Conservation (phyloP, 2,797 vertebrate species). For the Galaxias olidus region DNA sequence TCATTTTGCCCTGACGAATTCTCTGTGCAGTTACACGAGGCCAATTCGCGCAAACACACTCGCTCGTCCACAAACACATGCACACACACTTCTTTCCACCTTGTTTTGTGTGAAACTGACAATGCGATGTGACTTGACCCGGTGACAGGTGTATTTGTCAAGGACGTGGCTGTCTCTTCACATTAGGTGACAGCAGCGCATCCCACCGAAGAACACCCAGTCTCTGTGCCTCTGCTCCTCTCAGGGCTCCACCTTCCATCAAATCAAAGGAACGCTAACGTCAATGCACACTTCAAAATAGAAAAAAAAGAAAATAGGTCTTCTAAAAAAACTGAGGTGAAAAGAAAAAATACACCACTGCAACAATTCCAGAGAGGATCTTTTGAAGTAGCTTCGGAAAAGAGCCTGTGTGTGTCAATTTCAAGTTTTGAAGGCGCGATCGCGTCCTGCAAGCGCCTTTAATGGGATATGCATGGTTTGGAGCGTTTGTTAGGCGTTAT, state of each 20-base stretch:
- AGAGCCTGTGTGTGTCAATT: conserved; percentile 74
- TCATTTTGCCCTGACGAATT: too few species aligned
- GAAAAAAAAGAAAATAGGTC: conserved; percentile 40
- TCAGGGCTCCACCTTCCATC: conserved; percentile 51
- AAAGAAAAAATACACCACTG: conserved; percentile 26
- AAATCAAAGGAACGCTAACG: conserved; percentile 22
- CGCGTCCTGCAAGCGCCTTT: conserved; percentile 71
- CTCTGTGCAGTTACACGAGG: too few species aligned
- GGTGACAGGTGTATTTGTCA: conserved; percentile 81
- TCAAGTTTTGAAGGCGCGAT: conserved; percentile 68
- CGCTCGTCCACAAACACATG: conserved; percentile 29
- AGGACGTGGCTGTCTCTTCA: conserved; percentile 78
- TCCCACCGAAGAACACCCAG: conserved; percentile 43
- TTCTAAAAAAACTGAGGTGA: neutral
- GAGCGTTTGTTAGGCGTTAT: conserved; percentile 70
- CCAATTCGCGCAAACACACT: conserved; percentile 39
- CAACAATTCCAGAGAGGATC: conserved; percentile 64
- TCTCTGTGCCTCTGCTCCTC: conserved; percentile 59
- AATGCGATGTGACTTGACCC: conserved; percentile 78
- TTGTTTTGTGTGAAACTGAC: conserved; percentile 63
- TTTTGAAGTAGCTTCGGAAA: conserved; percentile 65
- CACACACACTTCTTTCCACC: too few species aligned
- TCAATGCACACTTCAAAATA: neutral
- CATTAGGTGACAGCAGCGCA: conserved; percentile 66
- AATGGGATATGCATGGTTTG: conserved; percentile 62